phyloP scores from a whole-genome alignment of 2,797 vertebrate genomes.

The Falco biarmicus region DNA sequence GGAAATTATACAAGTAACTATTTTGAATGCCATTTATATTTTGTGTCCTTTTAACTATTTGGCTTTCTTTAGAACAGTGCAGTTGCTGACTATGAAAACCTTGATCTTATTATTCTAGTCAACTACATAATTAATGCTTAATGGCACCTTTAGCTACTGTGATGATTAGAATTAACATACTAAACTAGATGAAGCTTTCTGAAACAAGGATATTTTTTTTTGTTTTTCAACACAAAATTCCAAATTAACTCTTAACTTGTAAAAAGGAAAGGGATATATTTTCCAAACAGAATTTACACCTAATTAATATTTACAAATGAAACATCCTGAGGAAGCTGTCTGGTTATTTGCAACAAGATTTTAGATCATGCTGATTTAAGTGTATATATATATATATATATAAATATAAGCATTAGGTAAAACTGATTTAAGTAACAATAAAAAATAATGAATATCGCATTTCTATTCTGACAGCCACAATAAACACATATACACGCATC shows the following conservation, averaged over 20 bases:
- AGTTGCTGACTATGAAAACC: not conserved
- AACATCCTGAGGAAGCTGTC: not conserved
- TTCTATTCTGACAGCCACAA: not conserved
- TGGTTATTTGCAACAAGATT: not conserved
- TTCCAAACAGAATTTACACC: not conserved
- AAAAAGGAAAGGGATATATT: not conserved
- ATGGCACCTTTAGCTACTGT: not conserved
- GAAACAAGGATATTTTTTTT: not conserved
- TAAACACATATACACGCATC: not conserved
- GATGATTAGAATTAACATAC: not conserved
- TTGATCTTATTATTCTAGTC: not conserved
- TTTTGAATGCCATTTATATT: not conserved
- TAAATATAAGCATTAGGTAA: not conserved
- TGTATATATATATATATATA: no score
- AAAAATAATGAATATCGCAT: not conserved
- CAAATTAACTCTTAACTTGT: not conserved
- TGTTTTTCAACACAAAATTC: not conserved
- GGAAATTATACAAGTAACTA: not conserved
- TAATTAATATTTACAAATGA: not conserved
- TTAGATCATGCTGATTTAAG: not conserved
- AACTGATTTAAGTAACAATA: not conserved
- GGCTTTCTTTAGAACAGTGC: not conserved
- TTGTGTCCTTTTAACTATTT: not conserved
- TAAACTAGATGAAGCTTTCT: not conserved
- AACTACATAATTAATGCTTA: constrained; percentile 1